Conservation (phyloP, 2,113 vertebrate genomes). For the Paramisgurnus dabryanus region DNA sequence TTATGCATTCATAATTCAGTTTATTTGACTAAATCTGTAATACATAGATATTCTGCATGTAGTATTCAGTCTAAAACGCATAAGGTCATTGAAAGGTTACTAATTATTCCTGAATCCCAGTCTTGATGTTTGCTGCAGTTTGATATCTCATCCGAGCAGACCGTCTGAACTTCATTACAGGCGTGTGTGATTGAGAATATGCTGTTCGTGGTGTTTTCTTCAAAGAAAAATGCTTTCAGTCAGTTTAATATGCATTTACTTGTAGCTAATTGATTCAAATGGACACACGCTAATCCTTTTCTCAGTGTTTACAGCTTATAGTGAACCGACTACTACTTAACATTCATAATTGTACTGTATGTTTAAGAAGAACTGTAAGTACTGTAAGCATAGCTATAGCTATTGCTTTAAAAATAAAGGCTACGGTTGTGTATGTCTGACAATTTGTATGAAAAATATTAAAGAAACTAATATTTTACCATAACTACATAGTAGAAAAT, state of each 20-base stretch:
- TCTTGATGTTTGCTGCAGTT: slow-evolving; percentile 27
- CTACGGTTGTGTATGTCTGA: neutral
- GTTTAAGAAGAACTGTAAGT: neutral
- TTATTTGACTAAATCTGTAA: slow-evolving; percentile 1
- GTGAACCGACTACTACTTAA: neutral
- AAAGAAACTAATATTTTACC: neutral
- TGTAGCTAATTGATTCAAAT: slow-evolving; percentile 30
- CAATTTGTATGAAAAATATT: neutral
- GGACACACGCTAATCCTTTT: slow-evolving; percentile 20
- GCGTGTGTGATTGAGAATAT: slow-evolving; percentile 37
- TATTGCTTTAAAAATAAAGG: neutral
- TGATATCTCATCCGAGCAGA: slow-evolving; percentile 51
- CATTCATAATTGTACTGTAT: neutral
- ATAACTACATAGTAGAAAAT: slow-evolving; percentile 41
- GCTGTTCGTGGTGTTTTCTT: slow-evolving; percentile 42
- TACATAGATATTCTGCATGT: neutral
- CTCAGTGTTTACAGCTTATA: slow-evolving; percentile 22
- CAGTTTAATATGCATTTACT: slow-evolving; percentile 25
- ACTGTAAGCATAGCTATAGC: neutral
- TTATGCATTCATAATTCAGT: neutral
- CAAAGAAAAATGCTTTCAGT: neutral
- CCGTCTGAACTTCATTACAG: slow-evolving; percentile 21
- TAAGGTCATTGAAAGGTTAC: slow-evolving; percentile 30
- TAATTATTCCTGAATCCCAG: slow-evolving; percentile 26
- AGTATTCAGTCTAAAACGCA: slow-evolving; percentile 12